phyloP scores from a whole-genome alignment of 2,113 vertebrate genomes.

The Rattus norvegicus region GRCr8 NC_086019.1:42472501-42473000 shows the following conservation, averaged over 20 bases:
- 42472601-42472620: neutral
- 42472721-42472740: neutral
- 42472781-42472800: neutral
- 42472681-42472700: neutral
- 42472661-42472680: neutral
- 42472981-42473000: neutral
- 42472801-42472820: neutral
- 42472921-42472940: neutral
- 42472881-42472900: neutral
- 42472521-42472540: neutral
- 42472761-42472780: neutral
- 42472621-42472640: neutral
- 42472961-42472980: neutral
- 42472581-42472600: neutral
- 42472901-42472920: neutral
- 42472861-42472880: neutral
- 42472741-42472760: neutral
- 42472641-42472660: neutral
- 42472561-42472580: neutral
- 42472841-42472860: neutral
- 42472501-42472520: neutral
- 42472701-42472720: neutral
- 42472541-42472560: neutral
- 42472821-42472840: too few relatives aligned
- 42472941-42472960: neutral